phyloP scores from a whole-genome alignment of 2,797 vertebrate genomes.

The Sebastes itinus region DNA sequence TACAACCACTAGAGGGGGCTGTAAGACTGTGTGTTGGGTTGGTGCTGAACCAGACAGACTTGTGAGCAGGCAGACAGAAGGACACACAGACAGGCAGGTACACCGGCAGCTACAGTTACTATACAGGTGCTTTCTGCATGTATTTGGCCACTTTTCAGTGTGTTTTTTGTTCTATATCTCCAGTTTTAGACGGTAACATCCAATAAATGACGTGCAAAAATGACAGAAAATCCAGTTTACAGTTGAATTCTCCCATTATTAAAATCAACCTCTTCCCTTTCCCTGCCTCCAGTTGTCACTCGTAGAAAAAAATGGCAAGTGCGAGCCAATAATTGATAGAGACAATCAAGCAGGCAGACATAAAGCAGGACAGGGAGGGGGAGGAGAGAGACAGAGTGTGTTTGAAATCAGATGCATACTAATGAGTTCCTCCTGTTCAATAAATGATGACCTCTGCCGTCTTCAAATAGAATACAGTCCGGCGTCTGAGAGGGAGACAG shows the following conservation, averaged over 20 bases:
- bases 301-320: background rate
- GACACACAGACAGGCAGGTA: background rate
- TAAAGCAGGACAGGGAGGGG: conserved; percentile 59
- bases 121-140: background rate
- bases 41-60: background rate
- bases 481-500: conserved; percentile 49
- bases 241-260: background rate
- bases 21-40: conserved; percentile 28
- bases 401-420: conserved; percentile 77
- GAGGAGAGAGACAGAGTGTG: conserved; percentile 57
- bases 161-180: background rate
- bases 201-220: background rate
- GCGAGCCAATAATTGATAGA: conserved; percentile 53
- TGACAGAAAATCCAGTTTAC: background rate
- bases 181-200: background rate
- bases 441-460: conserved; percentile 80
- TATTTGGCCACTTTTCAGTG: background rate
- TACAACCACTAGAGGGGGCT: conserved; percentile 73
- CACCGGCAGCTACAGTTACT: background rate
- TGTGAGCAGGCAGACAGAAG: background rate
- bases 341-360: conserved; percentile 66
- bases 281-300: background rate
- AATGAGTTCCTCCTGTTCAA: conserved; percentile 80
- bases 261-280: background rate
- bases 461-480: conserved; percentile 73